Base-by-base conservation (phyloP, 92 coral and sea anemone species). In the Epizoanthus illoricatus region DNA sequence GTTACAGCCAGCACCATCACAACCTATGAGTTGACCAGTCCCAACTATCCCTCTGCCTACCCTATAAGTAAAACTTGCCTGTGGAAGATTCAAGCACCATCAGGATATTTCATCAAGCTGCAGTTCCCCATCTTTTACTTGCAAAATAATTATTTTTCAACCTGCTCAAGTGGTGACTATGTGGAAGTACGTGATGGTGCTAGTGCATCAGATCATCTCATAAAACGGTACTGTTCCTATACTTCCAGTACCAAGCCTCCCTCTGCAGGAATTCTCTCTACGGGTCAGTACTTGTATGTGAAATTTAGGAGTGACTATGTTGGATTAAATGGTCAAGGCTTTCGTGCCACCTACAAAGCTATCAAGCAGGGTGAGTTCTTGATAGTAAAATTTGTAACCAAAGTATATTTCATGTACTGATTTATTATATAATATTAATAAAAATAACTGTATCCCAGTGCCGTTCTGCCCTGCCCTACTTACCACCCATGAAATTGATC, bases 341-440 rank as follows among this genome's bases (percentile, higher is more conserved):
- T 64, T 39, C 28, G 17, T 64, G 41, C 40, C 69, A 64, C 69
- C 69, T 64, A 64, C 17, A 64, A 28, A 64, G 69, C 69, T 64
- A 39, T 64, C 12, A 7, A 64, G 9, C 69, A 64, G 12, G 69
- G 69, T 64, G 39, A 16, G 40, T 64, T 64, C 69, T 64, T 1
- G 36, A 28, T 28, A 28, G 1, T 28, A 28, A 28, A 28, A n/a
- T n/a, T n/a, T n/a, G n/a, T n/a, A n/a, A n/a, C n/a, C n/a, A n/a
- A n/a, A 28, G 36, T 28, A 28, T 28, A 28, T 28, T 28, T 28
- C 36, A 28, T 28, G 36, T 28, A 28, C 1, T 28, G 36, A 28
- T 28, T 28, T 28, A 28, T 28, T 28, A 28, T 28, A 28, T 28
- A 28, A 28, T 28, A 28, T n/a, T n/a, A n/a, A n/a, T n/a, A n/a